A percentile compares a stretch with the other conserved stretches of the same genome.
These are phyloP conservation scores for Sipha flava DNA, from an alignment of 1,140 invertebrate genomes.

Conservation along the genomic window DNA sequence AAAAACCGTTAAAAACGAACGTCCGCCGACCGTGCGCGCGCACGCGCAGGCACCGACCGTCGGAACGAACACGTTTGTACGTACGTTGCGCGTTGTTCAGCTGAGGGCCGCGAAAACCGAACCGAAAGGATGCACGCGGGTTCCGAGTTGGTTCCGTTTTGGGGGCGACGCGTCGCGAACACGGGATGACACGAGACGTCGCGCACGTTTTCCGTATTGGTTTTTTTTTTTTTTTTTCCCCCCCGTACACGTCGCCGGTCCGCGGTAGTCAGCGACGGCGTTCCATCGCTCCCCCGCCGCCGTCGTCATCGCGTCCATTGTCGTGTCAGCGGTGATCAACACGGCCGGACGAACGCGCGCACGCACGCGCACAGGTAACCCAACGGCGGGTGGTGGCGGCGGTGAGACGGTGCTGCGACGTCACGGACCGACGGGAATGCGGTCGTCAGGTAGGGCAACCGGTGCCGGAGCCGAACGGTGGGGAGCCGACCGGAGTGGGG, in stretches of 20 bases:
- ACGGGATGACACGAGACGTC: too few species aligned
- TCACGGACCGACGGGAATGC: slow-evolving; percentile 28
- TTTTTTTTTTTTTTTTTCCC: too few species aligned
- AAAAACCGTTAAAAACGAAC: slow-evolving; percentile 3
- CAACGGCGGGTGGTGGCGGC: background rate
- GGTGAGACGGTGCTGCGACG: background rate
- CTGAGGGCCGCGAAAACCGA: too few species aligned
- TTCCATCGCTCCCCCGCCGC: background rate
- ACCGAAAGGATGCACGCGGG: too few species aligned
- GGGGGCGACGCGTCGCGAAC: too few species aligned
- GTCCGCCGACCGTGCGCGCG: too few species aligned
- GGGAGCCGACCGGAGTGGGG: background rate
- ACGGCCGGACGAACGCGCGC: background rate
- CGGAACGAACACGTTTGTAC: too few species aligned
- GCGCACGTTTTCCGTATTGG: background rate
- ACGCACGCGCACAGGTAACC: background rate
- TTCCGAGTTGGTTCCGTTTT: too few species aligned
- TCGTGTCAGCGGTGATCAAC: too few species aligned
- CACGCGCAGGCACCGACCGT: too few species aligned
- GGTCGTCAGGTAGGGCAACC: slow-evolving; percentile 29
- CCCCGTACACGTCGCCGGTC: background rate
- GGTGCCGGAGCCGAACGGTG: background rate
- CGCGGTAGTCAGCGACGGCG: slow-evolving; percentile 17
- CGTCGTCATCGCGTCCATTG: background rate
- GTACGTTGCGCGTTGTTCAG: too few species aligned